Evolutionary conservation across 2,113 vertebrate species (phyloP), one percentile per base, ranked within the genome.

Genomic region (Percopsis transmontana): DNA sequence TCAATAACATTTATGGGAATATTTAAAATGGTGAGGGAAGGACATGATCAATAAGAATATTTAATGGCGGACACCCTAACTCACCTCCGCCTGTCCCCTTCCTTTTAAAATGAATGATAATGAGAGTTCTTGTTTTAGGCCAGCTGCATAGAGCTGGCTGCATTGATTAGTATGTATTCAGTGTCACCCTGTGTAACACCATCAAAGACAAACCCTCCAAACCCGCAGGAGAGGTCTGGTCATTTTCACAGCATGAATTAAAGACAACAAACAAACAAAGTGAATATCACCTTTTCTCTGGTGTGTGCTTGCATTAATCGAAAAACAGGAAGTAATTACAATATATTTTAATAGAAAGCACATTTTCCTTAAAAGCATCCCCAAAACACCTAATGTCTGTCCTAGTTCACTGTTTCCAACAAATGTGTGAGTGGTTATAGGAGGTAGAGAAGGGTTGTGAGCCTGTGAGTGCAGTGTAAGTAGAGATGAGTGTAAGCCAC

Each of bases 31-130:
- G 20, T 50, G 39, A 68, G 15, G 5, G 8, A 48, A 71, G 64
- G 53, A 70, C 53, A 39, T 77, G 77, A 87, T 88, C 85, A 87
- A 79, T 80, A 58, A 74, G 79, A 89, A 87, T 89, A 89, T 88
- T 89, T 87, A 79, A 89, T 87, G 61, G 70, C 68, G 70, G 77
- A 76, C 73, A 69, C 47, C 51, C 58, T 52, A 57, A 79, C 59
- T 70, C 60, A 71, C 69, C 57, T 81, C 58, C 52, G 68, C 80
- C 72, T 63, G 20, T 79, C 74, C 60, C 56, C 66, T 66, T 77
- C 80, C 79, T 84, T 86, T 85, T 79, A 83, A 86, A 82, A 87
- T 79, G 74, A 76, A 77, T 82, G 71, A 86, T 88, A 90, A 82
- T 84, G 83, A 85, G 77, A 20, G 50, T 27, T 64, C 80, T 85